Base-by-base conservation (phyloP, 35 echinoderm and acorn worm genomes). In the Strongylocentrotus purpuratus region DNA sequence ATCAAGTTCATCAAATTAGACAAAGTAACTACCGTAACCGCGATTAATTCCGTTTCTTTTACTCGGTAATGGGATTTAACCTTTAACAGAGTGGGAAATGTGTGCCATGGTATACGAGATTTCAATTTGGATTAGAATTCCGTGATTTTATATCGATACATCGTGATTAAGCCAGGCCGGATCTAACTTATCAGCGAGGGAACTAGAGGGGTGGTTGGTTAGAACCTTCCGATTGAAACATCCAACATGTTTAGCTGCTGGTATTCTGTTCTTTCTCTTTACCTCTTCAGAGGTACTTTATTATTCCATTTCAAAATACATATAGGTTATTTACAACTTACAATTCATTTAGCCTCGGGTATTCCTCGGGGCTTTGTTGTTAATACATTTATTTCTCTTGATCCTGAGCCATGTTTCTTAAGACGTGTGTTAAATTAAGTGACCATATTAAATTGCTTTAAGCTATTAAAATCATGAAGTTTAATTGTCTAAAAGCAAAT, bases 21-120 rank as follows among this genome's bases (percentile, higher is more conserved):
- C 65, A 78, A 78, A 78, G 65, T 78, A 78, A 22, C 65, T 78
- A 78, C 65, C 22, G 65, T 78, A 78, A 78, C 65, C 65, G 65
- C 20, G 65, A 78, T 78, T 78, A 78, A 78, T 78, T 78, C 65
- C 22, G 22, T 78, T 78, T 78, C 65, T n/a, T 78, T 7, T 78
- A 78, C 18, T 28, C 22, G 22, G 25, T 78, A 78, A 78, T 78
- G 65, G 65, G 65, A 78, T 78, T 78, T 78, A 78, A 78, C 65
- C 65, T 78, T 78, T 78, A 78, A 78, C 18, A 78, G 4, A 78
- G 20, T 28, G 65, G 65, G 65, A 78, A 78, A 78, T 78, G 65
- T 78, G 65, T 78, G 65, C 65, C 65, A 28, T 2, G 65, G 22
- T n/a, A 78, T 78, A 78, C 1, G 65, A n/a, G 65, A 15, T 78